Evolutionary conservation across 2,888 invertebrate genomes (phyloP), one percentile per base, ranked within the genome.

Genomic region (Abscondita cerata): DNA sequence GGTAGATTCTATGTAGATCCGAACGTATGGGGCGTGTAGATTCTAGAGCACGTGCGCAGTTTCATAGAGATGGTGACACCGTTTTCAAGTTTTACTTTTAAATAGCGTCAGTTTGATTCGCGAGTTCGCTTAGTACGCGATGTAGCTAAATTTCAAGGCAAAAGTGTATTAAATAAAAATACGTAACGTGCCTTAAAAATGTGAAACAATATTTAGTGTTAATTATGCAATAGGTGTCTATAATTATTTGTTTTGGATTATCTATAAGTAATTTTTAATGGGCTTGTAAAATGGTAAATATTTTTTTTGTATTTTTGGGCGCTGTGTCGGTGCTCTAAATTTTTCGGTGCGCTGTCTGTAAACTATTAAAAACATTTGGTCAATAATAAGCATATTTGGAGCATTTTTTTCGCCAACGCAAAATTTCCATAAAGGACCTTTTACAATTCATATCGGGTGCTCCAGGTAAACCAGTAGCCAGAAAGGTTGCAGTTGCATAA

Each of bases 1-100:
- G 52, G 52, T 34, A 16, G 18, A 36, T 19, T 19, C 40, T 13
- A 9, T 38, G n/a, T 11, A 16, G 38, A 51, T 15, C 31, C 5
- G 40, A 52, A 52, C 38, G 52, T 41, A 20, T 40, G 52, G 52
- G 38, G 38, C 25, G 31, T 1, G 36, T n/a, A 34, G 47, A 25
- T 19, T 36, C 13, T 3, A 2, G 52, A 53, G 59, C 59, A 59
- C 53, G 59, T 59, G 59, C 59, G 54, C 59, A 59, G 50, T 50
- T 51, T 59, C 38, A 31, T 33, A 16, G 19, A 19, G 44, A 38
- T 36, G 41, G 55, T 48, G 55, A 47, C 48, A 40, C 55, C 40
- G 15, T 48, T 55, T 48, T 18, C 13, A 34, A 47, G 55, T 33
- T 34, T 55, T 55, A 25, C 55, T 55, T 55, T 55, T 55, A 16